Percentiles rank a stretch among this genome's conserved stretches.
Conservation (phyloP, 2,888 invertebrate genomes). For the Microctonus hyperodae region DNA sequence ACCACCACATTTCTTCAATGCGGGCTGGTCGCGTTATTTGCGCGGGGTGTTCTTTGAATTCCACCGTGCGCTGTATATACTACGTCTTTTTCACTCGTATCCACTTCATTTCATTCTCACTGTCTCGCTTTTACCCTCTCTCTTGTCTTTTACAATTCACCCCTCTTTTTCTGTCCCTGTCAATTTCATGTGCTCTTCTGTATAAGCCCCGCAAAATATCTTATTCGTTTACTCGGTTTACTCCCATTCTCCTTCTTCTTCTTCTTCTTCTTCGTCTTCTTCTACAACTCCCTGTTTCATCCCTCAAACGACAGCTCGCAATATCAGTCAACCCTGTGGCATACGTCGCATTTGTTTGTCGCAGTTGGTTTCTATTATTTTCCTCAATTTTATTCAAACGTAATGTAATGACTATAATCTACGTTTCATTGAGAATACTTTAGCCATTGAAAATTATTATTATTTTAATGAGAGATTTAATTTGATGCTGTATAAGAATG, state of each 20-base stretch:
- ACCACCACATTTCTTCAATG: slow-evolving; percentile 32
- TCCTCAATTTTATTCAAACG: neutral
- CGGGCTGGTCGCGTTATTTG: slow-evolving; percentile 24
- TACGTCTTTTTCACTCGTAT: neutral
- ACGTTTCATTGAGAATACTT: too few relatives aligned
- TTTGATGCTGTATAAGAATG: too few relatives aligned
- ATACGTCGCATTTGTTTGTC: neutral
- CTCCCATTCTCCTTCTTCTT: neutral
- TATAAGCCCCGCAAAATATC: neutral
- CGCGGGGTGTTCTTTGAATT: slow-evolving; percentile 42
- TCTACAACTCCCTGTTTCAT: neutral
- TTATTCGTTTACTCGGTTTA: neutral
- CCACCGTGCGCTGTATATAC: neutral
- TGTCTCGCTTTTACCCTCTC: neutral
- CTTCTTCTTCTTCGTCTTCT: neutral
- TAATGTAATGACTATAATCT: too few relatives aligned
- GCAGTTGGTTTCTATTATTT: neutral
- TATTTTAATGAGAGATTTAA: too few relatives aligned
- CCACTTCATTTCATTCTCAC: too few relatives aligned
- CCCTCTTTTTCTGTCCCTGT: neutral
- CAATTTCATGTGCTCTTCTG: neutral
- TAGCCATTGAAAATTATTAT: too few relatives aligned
- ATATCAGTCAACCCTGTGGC: neutral
- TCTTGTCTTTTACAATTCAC: neutral
- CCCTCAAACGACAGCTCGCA: neutral